Evolutionary conservation across 2,888 invertebrate species (phyloP).

Genomic region (Schrankia costaestrigalis): DNA sequence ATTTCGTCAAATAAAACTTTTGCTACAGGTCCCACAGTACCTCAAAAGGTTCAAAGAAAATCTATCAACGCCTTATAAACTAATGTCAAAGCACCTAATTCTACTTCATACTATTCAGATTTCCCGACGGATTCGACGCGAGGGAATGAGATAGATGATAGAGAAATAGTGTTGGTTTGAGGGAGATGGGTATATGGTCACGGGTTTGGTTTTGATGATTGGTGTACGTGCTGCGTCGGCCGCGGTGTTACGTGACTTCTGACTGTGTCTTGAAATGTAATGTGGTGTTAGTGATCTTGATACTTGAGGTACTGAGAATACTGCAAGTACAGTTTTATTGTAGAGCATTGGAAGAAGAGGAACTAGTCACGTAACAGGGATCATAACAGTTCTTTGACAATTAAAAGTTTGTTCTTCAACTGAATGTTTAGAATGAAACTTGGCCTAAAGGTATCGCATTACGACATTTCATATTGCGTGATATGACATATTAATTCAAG

Average conservation of each 20-base stretch:
- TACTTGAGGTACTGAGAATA: constrained; percentile 35
- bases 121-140: constrained; percentile 67
- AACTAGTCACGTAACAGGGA: neutral
- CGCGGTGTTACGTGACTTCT: constrained; percentile 73
- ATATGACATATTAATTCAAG: too few relatives aligned
- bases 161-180: constrained; percentile 23
- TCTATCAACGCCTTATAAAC: constrained; percentile 68
- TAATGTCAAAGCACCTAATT: constrained; percentile 77
- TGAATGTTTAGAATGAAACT: neutral
- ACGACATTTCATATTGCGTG: too few relatives aligned
- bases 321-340: neutral
- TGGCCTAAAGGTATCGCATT: neutral
- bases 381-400: too few relatives aligned
- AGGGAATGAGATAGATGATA: constrained; percentile 36
- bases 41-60: constrained; percentile 59
- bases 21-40: constrained; percentile 30
- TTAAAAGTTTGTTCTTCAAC: neutral
- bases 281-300: constrained; percentile 44
- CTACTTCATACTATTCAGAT: constrained; percentile 68
- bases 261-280: constrained; percentile 41
- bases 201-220: constrained; percentile 74
- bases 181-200: constrained; percentile 60
- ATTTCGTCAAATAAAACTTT: constrained; percentile 13
- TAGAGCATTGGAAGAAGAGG: neutral
- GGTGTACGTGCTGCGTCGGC: constrained; percentile 74